phyloP scores from a whole-genome alignment of 2,888 invertebrate species.

The Lingula anatina region DNA sequence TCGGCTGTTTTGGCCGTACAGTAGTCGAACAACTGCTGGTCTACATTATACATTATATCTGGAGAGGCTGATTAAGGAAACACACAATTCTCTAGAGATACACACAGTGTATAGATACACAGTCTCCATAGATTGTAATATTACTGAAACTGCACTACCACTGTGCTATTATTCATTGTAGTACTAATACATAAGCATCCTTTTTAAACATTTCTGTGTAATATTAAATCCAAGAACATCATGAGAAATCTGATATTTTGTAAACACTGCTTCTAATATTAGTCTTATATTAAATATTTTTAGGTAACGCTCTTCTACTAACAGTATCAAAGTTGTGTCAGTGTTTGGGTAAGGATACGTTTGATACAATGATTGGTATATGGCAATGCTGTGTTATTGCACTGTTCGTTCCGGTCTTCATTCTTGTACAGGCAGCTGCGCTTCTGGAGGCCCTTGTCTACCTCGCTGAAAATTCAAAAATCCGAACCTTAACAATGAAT shows the following conservation, averaged over 20 bases:
- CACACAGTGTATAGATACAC: background rate
- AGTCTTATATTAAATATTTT: no score
- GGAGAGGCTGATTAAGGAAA: constrained; percentile 19
- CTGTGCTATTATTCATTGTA: background rate
- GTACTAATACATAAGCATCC: no score
- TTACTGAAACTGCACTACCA: background rate
- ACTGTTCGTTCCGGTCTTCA: constrained; percentile 32
- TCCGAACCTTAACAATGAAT: no score
- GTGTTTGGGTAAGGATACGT: constrained; percentile 59
- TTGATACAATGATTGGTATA: constrained; percentile 76
- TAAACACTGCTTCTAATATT: no score
- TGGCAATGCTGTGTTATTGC: constrained; percentile 60
- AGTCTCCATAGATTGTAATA: background rate
- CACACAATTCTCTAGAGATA: background rate
- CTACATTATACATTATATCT: constrained; percentile 77
- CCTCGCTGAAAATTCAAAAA: no score
- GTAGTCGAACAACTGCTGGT: constrained; percentile 75
- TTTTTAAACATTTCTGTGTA: no score
- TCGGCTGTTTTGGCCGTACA: constrained; percentile 77
- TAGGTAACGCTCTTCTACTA: no score
- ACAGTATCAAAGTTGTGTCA: no score
- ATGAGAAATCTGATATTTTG: no score
- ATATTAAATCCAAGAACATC: no score
- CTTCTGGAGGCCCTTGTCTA: constrained; percentile 18
- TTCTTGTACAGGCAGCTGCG: constrained; percentile 31